These are phyloP conservation scores for Anguilla japonica DNA, from an alignment of 2,113 vertebrate genomes.

Conservation along the genomic window DNA sequence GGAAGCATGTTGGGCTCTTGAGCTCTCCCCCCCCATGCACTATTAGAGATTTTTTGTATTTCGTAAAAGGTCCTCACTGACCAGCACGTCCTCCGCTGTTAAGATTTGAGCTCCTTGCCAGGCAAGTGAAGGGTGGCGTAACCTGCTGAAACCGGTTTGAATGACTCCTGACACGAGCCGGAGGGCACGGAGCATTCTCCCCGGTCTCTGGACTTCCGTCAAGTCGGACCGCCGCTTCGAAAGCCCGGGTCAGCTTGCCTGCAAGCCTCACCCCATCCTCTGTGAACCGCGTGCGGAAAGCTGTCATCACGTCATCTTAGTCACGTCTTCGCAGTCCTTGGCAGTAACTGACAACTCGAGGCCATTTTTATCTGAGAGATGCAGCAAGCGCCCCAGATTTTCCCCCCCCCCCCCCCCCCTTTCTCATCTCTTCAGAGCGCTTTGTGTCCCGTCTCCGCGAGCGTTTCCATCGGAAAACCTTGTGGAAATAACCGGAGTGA, in stretches of 20 bases:
- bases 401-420: background rate
- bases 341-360: background rate
- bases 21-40: no score
- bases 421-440: background rate
- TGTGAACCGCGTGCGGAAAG: background rate
- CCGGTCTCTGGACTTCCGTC: background rate
- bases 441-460: background rate
- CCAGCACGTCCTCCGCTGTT: no score
- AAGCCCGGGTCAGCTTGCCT: background rate
- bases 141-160: background rate
- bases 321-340: background rate
- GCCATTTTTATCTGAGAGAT: background rate
- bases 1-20: no score
- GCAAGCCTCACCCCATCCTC: background rate
- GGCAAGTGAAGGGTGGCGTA: background rate
- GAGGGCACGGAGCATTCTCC: background rate
- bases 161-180: background rate
- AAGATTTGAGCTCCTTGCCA: no score
- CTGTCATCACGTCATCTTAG: background rate
- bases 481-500: slow-evolving; percentile 27
- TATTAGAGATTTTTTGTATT: no score
- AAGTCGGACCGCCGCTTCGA: background rate
- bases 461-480: slow-evolving; percentile 16
- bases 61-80: no score
- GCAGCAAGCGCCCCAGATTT: background rate